Evolutionary conservation across 2,797 vertebrate species (phyloP), one percentile per base, ranked within the genome.

Genomic region (Crocodylus rhombifer): DNA sequence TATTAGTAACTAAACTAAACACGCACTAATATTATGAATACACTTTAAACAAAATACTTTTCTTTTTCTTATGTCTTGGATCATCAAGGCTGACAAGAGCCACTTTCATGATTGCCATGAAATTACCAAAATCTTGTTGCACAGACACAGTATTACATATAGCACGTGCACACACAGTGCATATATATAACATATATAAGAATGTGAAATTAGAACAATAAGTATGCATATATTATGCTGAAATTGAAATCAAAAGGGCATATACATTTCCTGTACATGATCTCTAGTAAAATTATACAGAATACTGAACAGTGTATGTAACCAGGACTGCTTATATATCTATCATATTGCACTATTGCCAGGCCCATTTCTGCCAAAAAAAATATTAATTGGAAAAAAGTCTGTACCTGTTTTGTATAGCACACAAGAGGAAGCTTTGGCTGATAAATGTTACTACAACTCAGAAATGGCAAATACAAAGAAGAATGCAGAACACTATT

Each of bases 311-410:
- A 71, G 13, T 36, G 13, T 42, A 8, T 42, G 5, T 14, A 73
- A 73, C 25, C 42, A 23, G 36, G 33, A 73, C 21, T 25, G 18
- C 42, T 73, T 79, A 4, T 3, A 17, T 8, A 3, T 28, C 36
- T 85, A 55, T 18, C 3, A 14, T 5, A 8, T 77, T 91, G 91
- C 36, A 30, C 30, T 71, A 4, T 73, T n/a, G 5, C 21, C 83
- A 94, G 86, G 75, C 4, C 5, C 56, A 55, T 63, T 94, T 90
- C 55, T 57, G 88, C 28, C 14, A 88, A 67, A 94, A 92, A 30
- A 15, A 79, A 83, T 0, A 92, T 21, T 7, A 93, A 83, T 28
- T 71, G 56, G 16, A 71, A 73, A 91, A 81, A 51, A 51, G 58
- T 17, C 11, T 90, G 55, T 28, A 62, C 28, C 30, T 1, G 2